Conservation (phyloP, 1,140 invertebrate genomes). For the Dryas iulia region DNA sequence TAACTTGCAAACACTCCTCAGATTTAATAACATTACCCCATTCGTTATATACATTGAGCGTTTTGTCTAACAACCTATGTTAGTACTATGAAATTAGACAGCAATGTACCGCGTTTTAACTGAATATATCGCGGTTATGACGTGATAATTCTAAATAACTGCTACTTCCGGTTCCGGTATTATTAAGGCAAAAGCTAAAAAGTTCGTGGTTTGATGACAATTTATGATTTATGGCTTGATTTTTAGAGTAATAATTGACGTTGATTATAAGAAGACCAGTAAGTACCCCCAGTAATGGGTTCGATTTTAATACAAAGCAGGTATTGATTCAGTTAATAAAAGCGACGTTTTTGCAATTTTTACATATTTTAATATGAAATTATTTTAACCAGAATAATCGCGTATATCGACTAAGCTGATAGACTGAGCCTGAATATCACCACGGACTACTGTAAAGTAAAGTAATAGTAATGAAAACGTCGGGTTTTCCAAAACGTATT, state of each 20-base stretch:
- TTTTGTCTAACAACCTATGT: neutral
- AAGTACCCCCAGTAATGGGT: too few relatives aligned
- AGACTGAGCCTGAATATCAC: too few relatives aligned
- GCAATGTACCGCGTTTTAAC: neutral
- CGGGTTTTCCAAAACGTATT: too few relatives aligned
- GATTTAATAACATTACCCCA: neutral
- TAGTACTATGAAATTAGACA: neutral
- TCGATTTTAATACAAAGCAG: too few relatives aligned
- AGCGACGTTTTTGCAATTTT: too few relatives aligned
- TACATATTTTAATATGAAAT: too few relatives aligned
- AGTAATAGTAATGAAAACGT: too few relatives aligned
- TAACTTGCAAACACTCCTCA: slow-evolving; percentile 5
- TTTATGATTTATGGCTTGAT: neutral
- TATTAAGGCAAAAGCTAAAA: slow-evolving; percentile 15
- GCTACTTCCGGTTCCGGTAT: slow-evolving; percentile 7
- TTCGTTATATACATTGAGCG: slow-evolving; percentile 13
- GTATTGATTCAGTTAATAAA: too few relatives aligned
- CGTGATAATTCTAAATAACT: slow-evolving; percentile 14
- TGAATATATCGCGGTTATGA: neutral
- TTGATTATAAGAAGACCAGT: too few relatives aligned
- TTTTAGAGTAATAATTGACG: neutral
- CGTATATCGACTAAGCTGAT: too few relatives aligned
- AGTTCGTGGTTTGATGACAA: neutral
- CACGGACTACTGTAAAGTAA: too few relatives aligned
- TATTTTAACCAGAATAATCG: too few relatives aligned